Conservation (phyloP, 2,888 invertebrate genomes). For the Drosophila prostipennis region DNA sequence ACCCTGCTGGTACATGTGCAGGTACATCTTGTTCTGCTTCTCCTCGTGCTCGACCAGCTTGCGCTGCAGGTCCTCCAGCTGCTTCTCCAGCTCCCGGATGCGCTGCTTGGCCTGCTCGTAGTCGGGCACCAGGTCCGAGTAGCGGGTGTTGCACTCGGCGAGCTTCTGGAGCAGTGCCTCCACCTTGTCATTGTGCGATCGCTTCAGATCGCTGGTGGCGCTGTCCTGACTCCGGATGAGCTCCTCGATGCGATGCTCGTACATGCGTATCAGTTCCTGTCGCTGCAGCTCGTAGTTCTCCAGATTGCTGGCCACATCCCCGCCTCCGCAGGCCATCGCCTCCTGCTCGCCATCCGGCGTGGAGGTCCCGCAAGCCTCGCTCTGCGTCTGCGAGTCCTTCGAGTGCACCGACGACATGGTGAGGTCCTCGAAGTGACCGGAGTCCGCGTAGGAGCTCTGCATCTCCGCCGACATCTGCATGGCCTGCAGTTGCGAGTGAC, state of each 20-base stretch:
- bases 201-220: slow-evolving; percentile 91
- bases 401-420: slow-evolving; percentile 91
- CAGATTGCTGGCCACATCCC: slow-evolving; percentile 70
- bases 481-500: slow-evolving; percentile 44
- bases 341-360: slow-evolving; percentile 46
- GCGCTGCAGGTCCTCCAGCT: slow-evolving; percentile 89
- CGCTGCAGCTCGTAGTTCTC: slow-evolving; percentile 88
- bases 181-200: slow-evolving; percentile 91
- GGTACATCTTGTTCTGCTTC: slow-evolving; percentile 90
- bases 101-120: slow-evolving; percentile 89
- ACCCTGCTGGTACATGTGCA: slow-evolving; percentile 93
- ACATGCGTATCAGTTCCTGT: slow-evolving; percentile 88
- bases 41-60: slow-evolving; percentile 89
- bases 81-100: slow-evolving; percentile 89
- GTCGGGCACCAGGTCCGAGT: slow-evolving; percentile 91
- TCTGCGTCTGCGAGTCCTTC: slow-evolving; percentile 87
- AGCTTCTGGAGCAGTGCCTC: slow-evolving; percentile 90
- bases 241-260: slow-evolving; percentile 91
- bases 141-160: slow-evolving; percentile 90
- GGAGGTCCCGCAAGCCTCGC: slow-evolving; percentile 81
- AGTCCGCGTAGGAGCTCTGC: slow-evolving; percentile 92
- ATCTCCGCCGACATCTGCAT: slow-evolving; percentile 85
- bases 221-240: slow-evolving; percentile 87
- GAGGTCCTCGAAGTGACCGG: slow-evolving; percentile 94
- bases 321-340: slow-evolving; percentile 36